Base-by-base conservation (phyloP, 2,113 vertebrate genomes). In the Hepsetus odoe region DNA sequence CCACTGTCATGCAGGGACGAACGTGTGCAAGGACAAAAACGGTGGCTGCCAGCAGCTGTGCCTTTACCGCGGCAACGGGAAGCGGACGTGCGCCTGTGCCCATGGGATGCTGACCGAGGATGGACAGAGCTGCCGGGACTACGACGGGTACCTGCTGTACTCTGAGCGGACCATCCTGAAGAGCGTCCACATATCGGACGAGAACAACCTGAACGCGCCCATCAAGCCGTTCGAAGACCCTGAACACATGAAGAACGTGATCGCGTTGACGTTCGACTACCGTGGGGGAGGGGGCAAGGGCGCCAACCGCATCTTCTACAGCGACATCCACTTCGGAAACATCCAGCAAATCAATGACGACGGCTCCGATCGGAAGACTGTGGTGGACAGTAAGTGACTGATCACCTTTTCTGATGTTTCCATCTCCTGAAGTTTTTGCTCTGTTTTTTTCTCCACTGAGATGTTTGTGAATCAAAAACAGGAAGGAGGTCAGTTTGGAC, bases 321-420 rank as follows among this genome's bases (percentile, higher is more conserved):
- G 97, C 0, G 97, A 99, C 88, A 99, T 99, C 88, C 97, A 99
- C 90, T 99, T 97, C 0, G 97, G 97, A 11, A 98, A 99, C 93
- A 99, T 99, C 85, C 97, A 99, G 88, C 96, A 96, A 88, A 97
- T 99, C 93, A 97, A 94, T 0, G 95, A 99, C 0, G 95, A 99
- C 0, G 97, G 97, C 40, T 95, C 94, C 0, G 94, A 95, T 6
- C 93, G 96, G 82, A 96, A 87, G 85, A 98, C 95, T 13, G 94
- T 99, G 0, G 97, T 99, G 72, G 97, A 99, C 84, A 99, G 97
- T 99, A 88, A 96, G 97, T 92, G 80, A 3, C 16, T 46, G 0
- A 42, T 11, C 0, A 12, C 32, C 0, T 13, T 2, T 18, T 56
- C 5, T 38, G 1, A 9, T 24, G 12, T 40, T 0, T 13, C 72